phyloP scores from a whole-genome alignment of 2,888 invertebrate species.

The Nematopogon swammerdamellus region DNA sequence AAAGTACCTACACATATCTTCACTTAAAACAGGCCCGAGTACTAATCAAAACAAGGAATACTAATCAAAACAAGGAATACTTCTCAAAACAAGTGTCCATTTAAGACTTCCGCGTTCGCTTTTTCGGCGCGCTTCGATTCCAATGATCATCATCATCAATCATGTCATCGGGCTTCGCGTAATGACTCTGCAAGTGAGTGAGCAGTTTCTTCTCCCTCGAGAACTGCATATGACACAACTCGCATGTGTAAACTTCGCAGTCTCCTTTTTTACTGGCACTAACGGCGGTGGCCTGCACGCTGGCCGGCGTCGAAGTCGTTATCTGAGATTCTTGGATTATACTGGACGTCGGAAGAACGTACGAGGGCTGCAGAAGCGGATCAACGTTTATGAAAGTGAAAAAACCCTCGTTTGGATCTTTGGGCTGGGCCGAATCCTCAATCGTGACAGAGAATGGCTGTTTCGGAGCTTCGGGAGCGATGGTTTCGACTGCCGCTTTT shows the following conservation, averaged over 20 bases:
- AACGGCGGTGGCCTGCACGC: conserved; percentile 14
- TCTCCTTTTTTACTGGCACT: conserved; percentile 12
- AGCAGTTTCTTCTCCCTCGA: conserved; percentile 41
- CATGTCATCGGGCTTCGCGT: conserved; percentile 37
- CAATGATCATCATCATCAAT: conserved; percentile 15
- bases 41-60: no score
- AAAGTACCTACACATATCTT: no score
- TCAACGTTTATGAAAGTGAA: conserved; percentile 49
- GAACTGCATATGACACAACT: conserved; percentile 38
- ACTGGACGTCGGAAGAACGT: conserved; percentile 39
- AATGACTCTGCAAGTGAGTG: conserved; percentile 41
- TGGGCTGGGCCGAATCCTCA: conserved; percentile 24
- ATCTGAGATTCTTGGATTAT: conserved; percentile 48
- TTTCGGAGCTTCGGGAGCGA: conserved; percentile 9
- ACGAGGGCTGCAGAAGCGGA: conserved; percentile 38
- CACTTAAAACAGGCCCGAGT: no score
- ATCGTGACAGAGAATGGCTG: conserved; percentile 26
- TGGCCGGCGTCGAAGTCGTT: conserved; percentile 29
- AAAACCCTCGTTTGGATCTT: conserved; percentile 24
- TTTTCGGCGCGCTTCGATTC: background rate
- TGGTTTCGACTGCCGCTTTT: conserved; percentile 16
- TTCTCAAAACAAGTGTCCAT: background rate
- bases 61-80: no score
- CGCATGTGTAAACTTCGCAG: conserved; percentile 30
- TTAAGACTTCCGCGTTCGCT: background rate